Evolutionary conservation across 2,797 vertebrate species (phyloP).

Genomic region (Centroberyx gerrardi): DNA sequence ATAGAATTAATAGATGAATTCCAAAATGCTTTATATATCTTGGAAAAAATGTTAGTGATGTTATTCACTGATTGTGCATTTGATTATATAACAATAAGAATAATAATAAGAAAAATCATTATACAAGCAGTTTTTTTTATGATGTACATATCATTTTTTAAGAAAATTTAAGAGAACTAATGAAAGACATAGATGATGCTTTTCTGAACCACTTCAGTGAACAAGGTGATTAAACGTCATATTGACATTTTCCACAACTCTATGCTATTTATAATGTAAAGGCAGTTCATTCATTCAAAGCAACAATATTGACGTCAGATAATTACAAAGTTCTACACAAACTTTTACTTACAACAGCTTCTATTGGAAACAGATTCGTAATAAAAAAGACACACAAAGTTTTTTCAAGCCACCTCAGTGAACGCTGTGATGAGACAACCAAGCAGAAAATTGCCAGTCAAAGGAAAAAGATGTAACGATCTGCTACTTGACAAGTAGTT

Average conservation of each 20-base stretch:
- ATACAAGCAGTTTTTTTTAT: background rate
- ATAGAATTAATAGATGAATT: too few species aligned
- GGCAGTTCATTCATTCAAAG: conserved; percentile 48
- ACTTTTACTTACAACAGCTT: conserved; percentile 62
- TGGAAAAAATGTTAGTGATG: too few species aligned
- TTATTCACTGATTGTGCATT: too few species aligned
- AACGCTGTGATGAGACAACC: conserved; percentile 61
- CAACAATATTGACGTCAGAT: conserved; percentile 56
- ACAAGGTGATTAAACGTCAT: conserved; percentile 62
- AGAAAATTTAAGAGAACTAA: conserved; percentile 28
- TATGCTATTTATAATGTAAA: conserved; percentile 40
- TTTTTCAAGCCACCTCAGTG: conserved; percentile 53
- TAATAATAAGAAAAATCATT: background rate
- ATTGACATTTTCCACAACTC: conserved; percentile 49
- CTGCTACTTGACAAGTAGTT: conserved; percentile 57
- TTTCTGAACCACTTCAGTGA: conserved; percentile 57
- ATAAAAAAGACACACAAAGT: conserved; percentile 44
- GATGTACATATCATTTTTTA: too few species aligned
- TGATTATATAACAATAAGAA: too few species aligned
- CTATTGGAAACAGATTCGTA: conserved; percentile 42
- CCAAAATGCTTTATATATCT: too few species aligned
- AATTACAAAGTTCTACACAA: conserved; percentile 71
- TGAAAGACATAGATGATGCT: conserved; percentile 18
- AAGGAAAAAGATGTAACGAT: conserved; percentile 53
- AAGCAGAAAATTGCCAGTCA: conserved; percentile 67